Base-by-base conservation (phyloP, 2,113 vertebrate genomes). In the Chlamydotis undulata region DNA sequence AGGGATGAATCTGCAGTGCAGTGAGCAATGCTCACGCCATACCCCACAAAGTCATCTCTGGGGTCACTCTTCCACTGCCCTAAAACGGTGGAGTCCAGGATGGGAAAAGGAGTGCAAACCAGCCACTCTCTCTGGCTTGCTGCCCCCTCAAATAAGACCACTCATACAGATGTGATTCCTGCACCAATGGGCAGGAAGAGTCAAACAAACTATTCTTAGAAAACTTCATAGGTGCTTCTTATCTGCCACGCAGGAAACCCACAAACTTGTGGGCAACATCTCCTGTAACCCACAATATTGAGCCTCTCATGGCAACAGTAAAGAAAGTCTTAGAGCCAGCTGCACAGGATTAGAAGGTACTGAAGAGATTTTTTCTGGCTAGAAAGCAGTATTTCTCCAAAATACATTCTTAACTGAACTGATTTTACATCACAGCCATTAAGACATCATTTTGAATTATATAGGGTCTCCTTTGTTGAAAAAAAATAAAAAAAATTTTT, bases 11-110 rank as follows among this genome's bases (percentile, higher is more conserved):
- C 8, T 15, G 3, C 17, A 39, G 33, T 2, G 33, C 43, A 45
- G 1, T 26, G 16, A 56, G 59, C 83, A 49, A 21, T 33, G n/a
- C 21, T 67, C 76, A 47, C 2, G 7, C 24, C 49, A 28, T 4
- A 7, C 7, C 22, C 12, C 12, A 21, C 28, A 52, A 35, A 61
- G 21, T 19, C 28, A 16, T 53, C 49, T 45, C 61, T 28, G 59
- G 8, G 10, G 24, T 84, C 28, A 19, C 10, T 19, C n/a, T 57
- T 68, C 14, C 43, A 39, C 43, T 0, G 0, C 17, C 75, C 29
- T n/a, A 10, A 88, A 83, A 31, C 2, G 16, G 4, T 25, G 17
- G 76, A 68, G 8, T 31, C 45, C 61, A 63, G 33, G 50, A 17
- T 4, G 15, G 41, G 43, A 45, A 59, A 76, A 68, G 17, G n/a